A percentile compares a stretch with the other conserved stretches of the same genome.
Evolutionary conservation across 2,888 invertebrate species (phyloP).

Genomic region (Pseudanteris insignis): DNA sequence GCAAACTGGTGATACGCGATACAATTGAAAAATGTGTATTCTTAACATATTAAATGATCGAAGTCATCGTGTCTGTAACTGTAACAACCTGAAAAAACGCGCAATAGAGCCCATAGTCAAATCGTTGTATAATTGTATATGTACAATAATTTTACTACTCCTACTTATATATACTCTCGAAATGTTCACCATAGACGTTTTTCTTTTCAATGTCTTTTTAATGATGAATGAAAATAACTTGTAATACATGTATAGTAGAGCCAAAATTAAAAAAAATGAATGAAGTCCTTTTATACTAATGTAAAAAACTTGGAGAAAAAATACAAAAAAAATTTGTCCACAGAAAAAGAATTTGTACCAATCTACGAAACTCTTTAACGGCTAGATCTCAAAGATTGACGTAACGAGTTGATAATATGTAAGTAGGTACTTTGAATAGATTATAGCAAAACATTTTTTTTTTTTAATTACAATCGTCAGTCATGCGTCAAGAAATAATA

Average conservation of each 20-base stretch:
- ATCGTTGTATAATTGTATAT: conserved; percentile 44
- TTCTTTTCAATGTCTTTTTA: conserved; percentile 42
- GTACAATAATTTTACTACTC: conserved; percentile 44
- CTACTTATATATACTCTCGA: conserved; percentile 37
- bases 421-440: too few species aligned
- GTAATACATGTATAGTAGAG: conserved; percentile 43
- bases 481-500: too few species aligned
- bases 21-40: conserved; percentile 25
- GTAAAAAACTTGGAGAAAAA: conserved; percentile 25
- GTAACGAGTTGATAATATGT: conserved; percentile 39
- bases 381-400: conserved; percentile 23
- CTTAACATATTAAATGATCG: conserved; percentile 29
- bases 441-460: too few species aligned
- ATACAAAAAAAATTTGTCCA: conserved; percentile 24
- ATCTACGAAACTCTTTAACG: conserved; percentile 35
- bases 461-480: too few species aligned
- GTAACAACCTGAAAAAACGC: conserved; percentile 17
- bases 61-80: conserved; percentile 24
- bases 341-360: conserved; percentile 35
- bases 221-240: conserved; percentile 31
- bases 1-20: conserved; percentile 9
- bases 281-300: conserved; percentile 44
- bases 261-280: conserved; percentile 18
- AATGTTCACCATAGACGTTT: conserved; percentile 35
- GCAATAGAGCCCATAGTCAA: conserved; percentile 33